Conservation (phyloP, 2,888 invertebrate species). For the Agrochola macilenta region DNA sequence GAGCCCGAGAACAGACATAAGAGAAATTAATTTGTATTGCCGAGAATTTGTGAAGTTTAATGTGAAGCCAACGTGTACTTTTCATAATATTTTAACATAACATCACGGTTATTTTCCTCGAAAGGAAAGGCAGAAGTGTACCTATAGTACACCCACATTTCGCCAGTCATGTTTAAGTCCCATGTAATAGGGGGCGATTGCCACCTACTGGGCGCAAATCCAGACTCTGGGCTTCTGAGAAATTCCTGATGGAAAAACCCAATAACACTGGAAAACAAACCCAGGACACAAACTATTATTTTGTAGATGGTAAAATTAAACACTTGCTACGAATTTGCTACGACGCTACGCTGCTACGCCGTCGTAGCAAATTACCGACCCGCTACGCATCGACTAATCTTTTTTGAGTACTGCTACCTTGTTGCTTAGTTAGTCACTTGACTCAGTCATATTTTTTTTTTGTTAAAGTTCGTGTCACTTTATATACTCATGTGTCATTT, state of each 20-base stretch:
- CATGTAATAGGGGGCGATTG: not conserved
- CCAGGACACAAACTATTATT: not conserved
- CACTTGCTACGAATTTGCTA: constrained; percentile 21
- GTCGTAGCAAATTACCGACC: constrained; percentile 12
- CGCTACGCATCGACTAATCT: not conserved
- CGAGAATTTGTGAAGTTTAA: not conserved
- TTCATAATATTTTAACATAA: not conserved
- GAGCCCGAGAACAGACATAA: constrained; percentile 7
- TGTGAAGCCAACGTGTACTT: not conserved
- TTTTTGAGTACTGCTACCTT: not conserved
- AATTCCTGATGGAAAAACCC: not conserved
- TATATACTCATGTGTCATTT: not conserved
- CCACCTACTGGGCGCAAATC: no score
- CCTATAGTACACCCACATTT: not conserved
- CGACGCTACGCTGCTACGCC: constrained; percentile 17
- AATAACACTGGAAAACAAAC: not conserved
- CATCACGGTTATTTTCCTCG: not conserved
- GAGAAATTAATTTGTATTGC: constrained; percentile 10
- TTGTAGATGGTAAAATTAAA: not conserved
- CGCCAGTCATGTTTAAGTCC: not conserved
- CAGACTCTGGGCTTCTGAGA: not conserved
- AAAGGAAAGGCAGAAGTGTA: not conserved
- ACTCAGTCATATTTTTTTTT: not conserved
- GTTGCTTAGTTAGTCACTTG: not conserved
- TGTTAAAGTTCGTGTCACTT: no score